Evolutionary conservation across 2,113 vertebrate genomes (phyloP).

Genomic region (Myxocyprinus asiaticus): DNA sequence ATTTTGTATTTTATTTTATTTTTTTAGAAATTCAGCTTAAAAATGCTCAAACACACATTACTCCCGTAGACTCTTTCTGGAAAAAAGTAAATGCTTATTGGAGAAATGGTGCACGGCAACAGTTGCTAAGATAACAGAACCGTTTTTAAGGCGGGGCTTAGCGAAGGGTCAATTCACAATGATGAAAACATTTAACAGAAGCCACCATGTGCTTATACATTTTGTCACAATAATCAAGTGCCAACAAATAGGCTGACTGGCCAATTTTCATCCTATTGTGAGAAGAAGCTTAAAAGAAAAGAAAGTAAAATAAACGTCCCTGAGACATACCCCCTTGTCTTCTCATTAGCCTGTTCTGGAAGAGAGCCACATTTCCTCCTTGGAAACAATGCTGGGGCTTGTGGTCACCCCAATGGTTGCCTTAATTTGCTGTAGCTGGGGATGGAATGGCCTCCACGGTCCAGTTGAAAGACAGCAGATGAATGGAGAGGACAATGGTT

Average conservation of each 20-base stretch:
- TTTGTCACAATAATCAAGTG: not conserved
- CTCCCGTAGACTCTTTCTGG: too few relatives aligned
- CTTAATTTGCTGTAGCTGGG: constrained; percentile 25
- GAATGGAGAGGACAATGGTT: not conserved
- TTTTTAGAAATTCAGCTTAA: too few relatives aligned
- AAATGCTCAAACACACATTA: too few relatives aligned
- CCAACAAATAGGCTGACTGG: constrained; percentile 9
- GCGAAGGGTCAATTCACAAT: too few relatives aligned
- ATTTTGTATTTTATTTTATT: too few relatives aligned
- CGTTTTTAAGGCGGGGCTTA: too few relatives aligned
- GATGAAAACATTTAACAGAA: too few relatives aligned
- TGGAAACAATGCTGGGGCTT: constrained; percentile 24
- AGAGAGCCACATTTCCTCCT: not conserved
- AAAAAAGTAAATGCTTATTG: too few relatives aligned
- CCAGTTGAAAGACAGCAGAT: not conserved
- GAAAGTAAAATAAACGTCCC: too few relatives aligned
- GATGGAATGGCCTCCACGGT: not conserved
- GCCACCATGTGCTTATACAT: too few relatives aligned
- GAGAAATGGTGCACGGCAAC: too few relatives aligned
- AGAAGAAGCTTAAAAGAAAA: constrained; percentile 5
- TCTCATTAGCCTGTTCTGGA: constrained; percentile 35
- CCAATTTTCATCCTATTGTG: not conserved
- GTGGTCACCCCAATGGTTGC: constrained; percentile 28
- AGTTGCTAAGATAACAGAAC: too few relatives aligned
- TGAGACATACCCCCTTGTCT: constrained; percentile 20